Conservation (phyloP, 2,888 invertebrate species). For the Sipunculus nudus region DNA sequence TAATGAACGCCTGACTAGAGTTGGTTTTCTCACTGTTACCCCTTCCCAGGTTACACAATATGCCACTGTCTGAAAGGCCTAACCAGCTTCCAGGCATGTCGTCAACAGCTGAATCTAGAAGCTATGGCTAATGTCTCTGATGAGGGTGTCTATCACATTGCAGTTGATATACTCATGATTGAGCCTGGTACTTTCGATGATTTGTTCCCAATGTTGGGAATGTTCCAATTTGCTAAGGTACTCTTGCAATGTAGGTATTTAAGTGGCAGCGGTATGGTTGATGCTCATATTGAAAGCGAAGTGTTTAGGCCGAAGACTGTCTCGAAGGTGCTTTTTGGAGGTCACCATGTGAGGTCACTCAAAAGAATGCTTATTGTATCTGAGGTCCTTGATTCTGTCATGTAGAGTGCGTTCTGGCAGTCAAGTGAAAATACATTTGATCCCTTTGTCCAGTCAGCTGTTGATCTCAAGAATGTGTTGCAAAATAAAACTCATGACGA, state of each 20-base stretch:
- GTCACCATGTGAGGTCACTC: background rate
- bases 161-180: background rate
- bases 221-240: background rate
- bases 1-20: background rate
- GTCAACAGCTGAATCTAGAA: background rate
- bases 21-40: background rate
- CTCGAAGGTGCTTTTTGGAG: background rate
- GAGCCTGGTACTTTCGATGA: background rate
- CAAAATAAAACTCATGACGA: background rate
- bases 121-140: background rate
- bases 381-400: too few relatives aligned
- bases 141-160: slow-evolving; percentile 1
- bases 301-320: background rate
- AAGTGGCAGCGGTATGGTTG: background rate
- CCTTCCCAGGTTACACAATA: background rate
- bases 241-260: background rate
- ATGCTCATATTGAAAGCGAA: background rate
- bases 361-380: too few relatives aligned
- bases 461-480: background rate
- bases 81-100: background rate
- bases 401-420: too few relatives aligned
- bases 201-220: background rate
- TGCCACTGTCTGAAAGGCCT: slow-evolving; percentile 1
- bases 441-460: background rate
- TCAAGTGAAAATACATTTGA: too few relatives aligned